A percentile compares a stretch with the other conserved stretches of the same genome.
These are phyloP conservation scores for Holacanthus passer DNA, from an alignment of 2,113 vertebrate species.

Conservation along the genomic window DNA sequence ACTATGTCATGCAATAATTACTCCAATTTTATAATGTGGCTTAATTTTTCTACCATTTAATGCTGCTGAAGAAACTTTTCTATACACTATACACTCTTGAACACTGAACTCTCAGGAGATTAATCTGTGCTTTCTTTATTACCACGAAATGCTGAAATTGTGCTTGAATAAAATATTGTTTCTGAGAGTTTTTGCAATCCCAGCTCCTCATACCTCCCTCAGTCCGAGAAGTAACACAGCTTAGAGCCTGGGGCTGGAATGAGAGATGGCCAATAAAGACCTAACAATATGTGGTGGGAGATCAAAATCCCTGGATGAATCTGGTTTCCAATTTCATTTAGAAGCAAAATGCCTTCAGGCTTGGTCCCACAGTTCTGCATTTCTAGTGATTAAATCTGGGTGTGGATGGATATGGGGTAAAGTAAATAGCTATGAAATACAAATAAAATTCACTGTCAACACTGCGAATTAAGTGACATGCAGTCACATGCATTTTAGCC, in stretches of 20 bases:
- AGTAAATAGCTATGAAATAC: slow-evolving; percentile 35
- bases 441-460: not conserved
- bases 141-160: slow-evolving; percentile 5
- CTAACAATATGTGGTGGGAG: slow-evolving; percentile 49
- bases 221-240: slow-evolving; percentile 34
- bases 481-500: slow-evolving; percentile 7
- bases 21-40: not conserved
- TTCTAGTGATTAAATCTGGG: slow-evolving; percentile 56
- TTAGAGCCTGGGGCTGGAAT: slow-evolving; percentile 34
- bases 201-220: slow-evolving; percentile 21
- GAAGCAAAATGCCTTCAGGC: slow-evolving; percentile 32
- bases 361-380: slow-evolving; percentile 49
- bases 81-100: not conserved
- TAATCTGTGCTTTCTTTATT: slow-evolving; percentile 11
- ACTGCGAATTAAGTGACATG: not conserved
- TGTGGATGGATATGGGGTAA: slow-evolving; percentile 29
- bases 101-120: not conserved
- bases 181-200: slow-evolving; percentile 27
- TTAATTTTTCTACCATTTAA: not conserved
- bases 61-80: slow-evolving; percentile 3
- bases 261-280: slow-evolving; percentile 49
- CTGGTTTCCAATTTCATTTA: slow-evolving; percentile 62
- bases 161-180: slow-evolving; percentile 1
- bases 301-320: slow-evolving; percentile 54
- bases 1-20: not conserved